Base-by-base conservation (phyloP, 2,888 invertebrate species). In the Microctonus hyperodae region DNA sequence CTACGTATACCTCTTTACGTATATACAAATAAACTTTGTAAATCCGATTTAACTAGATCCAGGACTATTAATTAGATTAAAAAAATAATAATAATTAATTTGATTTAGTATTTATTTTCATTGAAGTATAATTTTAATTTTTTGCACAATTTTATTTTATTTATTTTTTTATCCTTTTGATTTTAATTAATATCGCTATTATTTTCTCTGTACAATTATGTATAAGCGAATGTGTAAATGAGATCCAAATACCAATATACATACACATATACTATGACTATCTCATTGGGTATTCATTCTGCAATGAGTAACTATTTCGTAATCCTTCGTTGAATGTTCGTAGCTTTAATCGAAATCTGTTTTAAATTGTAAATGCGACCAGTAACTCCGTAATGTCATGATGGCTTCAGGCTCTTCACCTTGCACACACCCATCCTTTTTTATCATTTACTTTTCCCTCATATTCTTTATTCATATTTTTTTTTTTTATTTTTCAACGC, bases 291-390 rank as follows among this genome's bases (percentile, higher is more conserved):
- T 65, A 71, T 70, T 71, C 69, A 69, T 72, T 65, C 35, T 53
- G 53, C 25, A 23, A 51, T 40, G 33, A 40, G 60, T 57, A 62
- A 37, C 57, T 51, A 73, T 69, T 59, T 62, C 58, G 67, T 72
- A 73, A 74, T 73, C 66, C 70, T 65, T 61, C 64, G 59, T 60
- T 55, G 67, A 66, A 56, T 70, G 71, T 74, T 68, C 70, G 69
- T 70, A 73, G 73, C 71, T 76, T 74, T 74, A 74, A 74, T 76
- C 73, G 73, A 70, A 69, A 73, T 71, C 71, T 64, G 69, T 72
- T 74, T 74, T 75, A 72, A 76, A 76, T 76, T 74, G 73, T 73
- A 73, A 73, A 76, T 75, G 70, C 50, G 40, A 61, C 61, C 69
- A 58, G 64, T 70, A 53, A 28, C 56, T 57, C 65, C 40, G 66